Evolutionary conservation across 1,140 invertebrate genomes (phyloP).

Genomic region (Mya arenaria): DNA sequence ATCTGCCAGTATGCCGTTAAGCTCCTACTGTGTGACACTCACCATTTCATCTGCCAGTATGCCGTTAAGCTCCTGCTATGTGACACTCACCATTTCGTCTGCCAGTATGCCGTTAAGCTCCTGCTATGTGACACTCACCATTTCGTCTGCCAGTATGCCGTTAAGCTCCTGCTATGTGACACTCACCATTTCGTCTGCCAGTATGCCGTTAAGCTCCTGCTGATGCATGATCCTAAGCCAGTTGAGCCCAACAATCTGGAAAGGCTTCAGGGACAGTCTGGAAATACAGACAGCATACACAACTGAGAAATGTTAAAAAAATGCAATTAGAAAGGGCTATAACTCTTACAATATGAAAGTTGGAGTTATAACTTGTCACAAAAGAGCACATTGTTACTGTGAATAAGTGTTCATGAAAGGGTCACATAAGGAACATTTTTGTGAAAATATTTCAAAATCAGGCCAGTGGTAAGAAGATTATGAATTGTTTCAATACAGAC

Average conservation of each 20-base stretch:
- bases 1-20: constrained; percentile 96
- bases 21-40: constrained; percentile 82
- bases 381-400: no score
- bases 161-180: not conserved
- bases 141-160: not conserved
- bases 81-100: not conserved
- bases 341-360: no score
- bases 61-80: constrained; percentile 90
- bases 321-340: no score
- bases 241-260: constrained; percentile 96
- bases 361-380: no score
- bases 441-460: no score
- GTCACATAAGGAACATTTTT: no score
- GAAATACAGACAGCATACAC: no score
- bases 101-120: not conserved
- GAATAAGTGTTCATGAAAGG: no score
- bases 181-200: constrained; percentile 92
- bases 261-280: constrained; percentile 86
- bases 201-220: constrained; percentile 95
- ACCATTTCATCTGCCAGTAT: constrained; percentile 95
- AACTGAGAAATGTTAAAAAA: no score
- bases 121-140: not conserved
- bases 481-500: no score
- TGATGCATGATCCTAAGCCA: constrained; percentile 95
- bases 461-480: no score